Percentiles rank a stretch among this genome's conserved stretches.
Evolutionary conservation across 2,113 vertebrate species (phyloP).

Genomic region (Columba janthina): DNA sequence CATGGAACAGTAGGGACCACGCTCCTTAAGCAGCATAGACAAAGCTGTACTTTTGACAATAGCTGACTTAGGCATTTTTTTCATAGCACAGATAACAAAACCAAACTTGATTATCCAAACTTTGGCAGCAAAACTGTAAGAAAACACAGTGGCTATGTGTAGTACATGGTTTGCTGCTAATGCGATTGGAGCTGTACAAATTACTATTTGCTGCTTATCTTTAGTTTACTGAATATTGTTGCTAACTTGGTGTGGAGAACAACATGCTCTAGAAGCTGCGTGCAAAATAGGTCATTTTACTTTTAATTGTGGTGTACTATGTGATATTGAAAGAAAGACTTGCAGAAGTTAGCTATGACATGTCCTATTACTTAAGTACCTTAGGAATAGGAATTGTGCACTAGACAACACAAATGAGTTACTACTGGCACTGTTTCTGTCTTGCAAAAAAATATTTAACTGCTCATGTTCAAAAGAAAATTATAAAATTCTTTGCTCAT

Average conservation of each 20-base stretch:
- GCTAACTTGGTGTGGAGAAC: not conserved
- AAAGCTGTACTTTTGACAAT: not conserved
- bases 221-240: not conserved
- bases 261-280: not conserved
- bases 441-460: not conserved
- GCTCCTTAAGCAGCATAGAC: not conserved
- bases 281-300: not conserved
- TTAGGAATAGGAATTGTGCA: not conserved
- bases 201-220: not conserved
- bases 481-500: not conserved
- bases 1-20: not conserved
- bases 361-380: not conserved
- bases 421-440: not conserved
- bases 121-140: not conserved
- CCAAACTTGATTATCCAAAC: not conserved
- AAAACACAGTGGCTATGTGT: not conserved
- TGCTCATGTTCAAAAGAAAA: not conserved
- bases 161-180: not conserved
- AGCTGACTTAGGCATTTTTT: not conserved
- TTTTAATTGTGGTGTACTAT: fast-evolving
- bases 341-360: not conserved
- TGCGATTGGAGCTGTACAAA: not conserved
- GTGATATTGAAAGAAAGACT: not conserved
- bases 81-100: not conserved
- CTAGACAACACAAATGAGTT: not conserved